Evolutionary conservation across 2,113 vertebrate species (phyloP), one percentile per base, ranked within the genome.

Genomic region (Stigmatopora nigra): DNA sequence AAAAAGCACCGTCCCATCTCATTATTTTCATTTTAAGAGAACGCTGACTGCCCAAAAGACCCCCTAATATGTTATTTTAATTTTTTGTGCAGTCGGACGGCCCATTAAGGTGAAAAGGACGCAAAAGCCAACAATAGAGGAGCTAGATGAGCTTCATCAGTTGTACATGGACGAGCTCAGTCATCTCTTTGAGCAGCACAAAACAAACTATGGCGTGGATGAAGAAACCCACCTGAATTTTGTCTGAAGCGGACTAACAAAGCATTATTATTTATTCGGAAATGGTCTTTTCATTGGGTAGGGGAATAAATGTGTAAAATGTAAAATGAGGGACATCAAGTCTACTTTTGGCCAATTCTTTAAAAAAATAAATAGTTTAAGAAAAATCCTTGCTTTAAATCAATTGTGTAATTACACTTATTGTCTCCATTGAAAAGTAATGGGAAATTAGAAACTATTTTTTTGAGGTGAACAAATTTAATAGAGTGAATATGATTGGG

Each of bases 141-240:
- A 97, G 0, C 90, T 98, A 0, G 80, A 95, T 11, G 64, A 14
- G 48, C 58, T 96, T 20, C 97, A 98, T 53, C 78, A 92, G 75
- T 84, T 41, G 9, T 98, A 99, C 64, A 86, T 94, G 62, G 73
- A 91, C 0, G 92, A 94, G 66, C 87, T 98, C 49, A 87, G 72
- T 46, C 72, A 84, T 6, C 92, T 99, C 66, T 99, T 99, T 10
- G 94, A 98, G 63, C 88, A 93, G 61, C 93, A 99, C 79, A 99
- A 99, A 85, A 76, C 70, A 57, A 88, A 91, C 68, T 94, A 92
- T 0, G 92, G 94, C 0, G 56, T 98, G 22, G 91, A 93, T 0
- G 76, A 86, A 48, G 90, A 98, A 72, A 82, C 71, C n/a, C 93
- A 98, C 55, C 84, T 98, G 76, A 88, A 89, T 69, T 93, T 97